A percentile compares a stretch with the other conserved stretches of the same genome.
Conservation (phyloP, 2,113 vertebrate species). For the Formicarius rufipectus region DNA sequence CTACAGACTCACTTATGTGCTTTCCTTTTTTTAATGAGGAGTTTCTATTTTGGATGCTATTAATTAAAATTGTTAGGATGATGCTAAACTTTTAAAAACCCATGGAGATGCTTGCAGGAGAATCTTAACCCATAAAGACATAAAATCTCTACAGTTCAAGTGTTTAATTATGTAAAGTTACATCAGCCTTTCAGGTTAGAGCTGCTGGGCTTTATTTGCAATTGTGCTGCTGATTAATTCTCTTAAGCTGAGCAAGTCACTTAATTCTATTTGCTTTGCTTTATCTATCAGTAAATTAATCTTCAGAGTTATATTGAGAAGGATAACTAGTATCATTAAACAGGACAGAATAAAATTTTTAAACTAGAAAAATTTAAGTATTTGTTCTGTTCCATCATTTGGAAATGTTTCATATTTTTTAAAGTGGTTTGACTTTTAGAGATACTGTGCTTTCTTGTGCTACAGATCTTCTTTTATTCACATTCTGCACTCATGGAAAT, state of each 20-base stretch:
- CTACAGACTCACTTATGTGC: not conserved
- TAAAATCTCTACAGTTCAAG: not conserved
- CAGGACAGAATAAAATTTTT: not conserved
- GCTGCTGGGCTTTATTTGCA: conserved; percentile 12
- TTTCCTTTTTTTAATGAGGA: not conserved
- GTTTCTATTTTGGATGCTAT: not conserved
- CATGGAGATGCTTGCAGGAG: not conserved
- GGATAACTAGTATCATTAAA: not conserved
- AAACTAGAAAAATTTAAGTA: not conserved
- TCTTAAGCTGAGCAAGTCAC: not conserved
- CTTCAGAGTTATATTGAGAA: not conserved
- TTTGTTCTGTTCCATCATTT: not conserved
- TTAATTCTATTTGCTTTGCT: not conserved
- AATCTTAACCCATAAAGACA: not conserved
- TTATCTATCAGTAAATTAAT: not conserved
- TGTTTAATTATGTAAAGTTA: not conserved
- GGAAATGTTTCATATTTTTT: not conserved
- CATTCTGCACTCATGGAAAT: not conserved
- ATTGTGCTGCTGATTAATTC: not conserved
- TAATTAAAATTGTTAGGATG: conserved; percentile 1
- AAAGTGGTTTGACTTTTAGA: not conserved
- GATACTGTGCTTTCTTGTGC: not conserved
- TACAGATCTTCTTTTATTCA: not conserved
- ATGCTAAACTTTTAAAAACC: not conserved
- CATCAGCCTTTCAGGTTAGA: not conserved